Evolutionary conservation across 2,888 invertebrate genomes (phyloP), one percentile per base, ranked within the genome.

Genomic region (Zootermopsis nevadensis): DNA sequence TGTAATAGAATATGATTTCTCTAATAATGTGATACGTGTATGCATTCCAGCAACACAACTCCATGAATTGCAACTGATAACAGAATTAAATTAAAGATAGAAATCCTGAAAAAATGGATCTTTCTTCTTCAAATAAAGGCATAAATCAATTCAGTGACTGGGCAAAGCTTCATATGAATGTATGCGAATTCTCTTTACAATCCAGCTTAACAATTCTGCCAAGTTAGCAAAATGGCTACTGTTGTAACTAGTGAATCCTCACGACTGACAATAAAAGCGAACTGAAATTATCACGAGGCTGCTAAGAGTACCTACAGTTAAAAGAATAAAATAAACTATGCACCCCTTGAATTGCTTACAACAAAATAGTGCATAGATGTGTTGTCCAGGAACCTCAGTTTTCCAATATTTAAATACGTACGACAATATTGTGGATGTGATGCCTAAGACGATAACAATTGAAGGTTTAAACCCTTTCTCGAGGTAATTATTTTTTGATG

Each of bases 401-500:
- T n/a, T 27, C 60, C 3, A 27, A 1, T n/a, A 27, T 1, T 6
- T 60, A 8, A 27, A 60, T 60, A n/a, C 6, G n/a, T 6, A 27
- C 60, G n/a, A 60, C 27, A n/a, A n/a, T 60, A 60, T 60, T 60
- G 27, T 60, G 60, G n/a, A 60, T 60, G 60, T 6, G 60, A n/a
- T 60, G 60, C 12, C n/a, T 7, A 15, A 60, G 76, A 42, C 42
- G 48, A 76, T 76, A 42, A 76, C 76, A 76, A 76, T 76, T 27
- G 76, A 15, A 19, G 42, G 38, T 76, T 76, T 42, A 42, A 76
- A 38, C 27, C 31, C 27, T 31, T 76, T 35, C 76, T 42, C 42
- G 76, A 42, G 42, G 76, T 35, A 76, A 76, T 76, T 76, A 76
- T 76, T n/a, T 42, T n/a, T 27, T 42, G 76, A 76, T 27, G 76